phyloP scores from a whole-genome alignment of 2,888 invertebrate genomes.

The Hololepta plana region DNA sequence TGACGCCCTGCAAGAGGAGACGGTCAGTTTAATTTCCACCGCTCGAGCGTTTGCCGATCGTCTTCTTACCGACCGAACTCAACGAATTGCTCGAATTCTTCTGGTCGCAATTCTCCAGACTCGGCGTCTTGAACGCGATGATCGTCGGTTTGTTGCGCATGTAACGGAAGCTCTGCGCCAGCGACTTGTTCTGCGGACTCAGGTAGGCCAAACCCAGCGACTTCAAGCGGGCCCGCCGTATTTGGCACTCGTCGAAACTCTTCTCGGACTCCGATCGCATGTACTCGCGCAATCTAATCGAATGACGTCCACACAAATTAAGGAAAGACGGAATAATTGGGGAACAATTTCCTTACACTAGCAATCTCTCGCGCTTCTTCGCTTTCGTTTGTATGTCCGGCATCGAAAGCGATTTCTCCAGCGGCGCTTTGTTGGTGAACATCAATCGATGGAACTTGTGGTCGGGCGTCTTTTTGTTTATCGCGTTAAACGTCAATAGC shows the following conservation, averaged over 20 bases:
- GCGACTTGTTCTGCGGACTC: slow-evolving; percentile 59
- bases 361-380: slow-evolving; percentile 49
- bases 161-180: slow-evolving; percentile 77
- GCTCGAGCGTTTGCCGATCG: not conserved
- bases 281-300: slow-evolving; percentile 43
- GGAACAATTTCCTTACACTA: slow-evolving; percentile 50
- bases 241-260: slow-evolving; percentile 50
- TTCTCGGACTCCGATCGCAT: slow-evolving; percentile 65
- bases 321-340: slow-evolving; percentile 10
- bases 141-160: slow-evolving; percentile 80
- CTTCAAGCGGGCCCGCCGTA: slow-evolving; percentile 42
- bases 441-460: slow-evolving; percentile 33
- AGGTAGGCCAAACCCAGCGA: slow-evolving; percentile 49
- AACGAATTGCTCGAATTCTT: slow-evolving; percentile 36
- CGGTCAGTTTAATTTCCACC: slow-evolving; percentile 4
- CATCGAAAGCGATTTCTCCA: slow-evolving; percentile 69
- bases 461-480: slow-evolving; percentile 27
- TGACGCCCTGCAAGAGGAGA: slow-evolving; percentile 14
- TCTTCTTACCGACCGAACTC: slow-evolving; percentile 32
- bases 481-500: not conserved
- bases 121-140: slow-evolving; percentile 73
- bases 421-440: slow-evolving; percentile 34
- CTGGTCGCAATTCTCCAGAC: slow-evolving; percentile 49
- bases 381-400: slow-evolving; percentile 63
- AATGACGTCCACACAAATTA: slow-evolving; percentile 6